Evolutionary conservation across 2,113 vertebrate genomes (phyloP).

Genomic region (Oryzias javanicus): DNA sequence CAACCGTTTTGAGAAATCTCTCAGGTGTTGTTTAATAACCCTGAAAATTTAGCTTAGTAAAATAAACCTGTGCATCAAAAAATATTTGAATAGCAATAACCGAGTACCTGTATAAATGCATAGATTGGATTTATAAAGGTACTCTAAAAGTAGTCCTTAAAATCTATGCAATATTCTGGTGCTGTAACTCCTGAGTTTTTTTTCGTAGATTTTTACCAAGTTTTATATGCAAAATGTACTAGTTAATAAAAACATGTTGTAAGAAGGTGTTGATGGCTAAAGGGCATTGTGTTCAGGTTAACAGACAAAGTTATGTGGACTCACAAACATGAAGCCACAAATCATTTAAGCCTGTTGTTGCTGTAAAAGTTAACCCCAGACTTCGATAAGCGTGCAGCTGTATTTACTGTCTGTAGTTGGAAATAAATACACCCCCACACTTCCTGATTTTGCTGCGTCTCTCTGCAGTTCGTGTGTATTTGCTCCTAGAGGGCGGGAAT

Average conservation of each 20-base stretch:
- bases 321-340: constrained; percentile 40
- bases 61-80: constrained; percentile 16
- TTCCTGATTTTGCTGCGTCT: constrained; percentile 38
- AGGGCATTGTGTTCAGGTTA: constrained; percentile 31
- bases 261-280: constrained; percentile 54
- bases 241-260: constrained; percentile 47
- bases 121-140: constrained; percentile 49
- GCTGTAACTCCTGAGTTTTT: constrained; percentile 56
- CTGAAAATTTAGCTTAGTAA: constrained; percentile 5
- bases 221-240: constrained; percentile 67
- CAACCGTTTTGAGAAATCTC: constrained; percentile 18
- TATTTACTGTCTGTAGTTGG: constrained; percentile 63
- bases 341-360: constrained; percentile 33
- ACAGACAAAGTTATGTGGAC: constrained; percentile 2
- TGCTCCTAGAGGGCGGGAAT: constrained; percentile 6
- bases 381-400: constrained; percentile 58
- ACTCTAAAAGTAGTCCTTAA: constrained; percentile 45
- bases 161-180: constrained; percentile 66
- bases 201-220: constrained; percentile 54
- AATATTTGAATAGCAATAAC: constrained; percentile 52
- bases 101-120: constrained; percentile 57
- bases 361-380: constrained; percentile 34
- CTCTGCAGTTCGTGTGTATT: constrained; percentile 33
- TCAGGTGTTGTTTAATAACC: constrained; percentile 20
- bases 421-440: constrained; percentile 67